Conservation (phyloP, 2,888 invertebrate genomes). For the Gari tellinella region DNA sequence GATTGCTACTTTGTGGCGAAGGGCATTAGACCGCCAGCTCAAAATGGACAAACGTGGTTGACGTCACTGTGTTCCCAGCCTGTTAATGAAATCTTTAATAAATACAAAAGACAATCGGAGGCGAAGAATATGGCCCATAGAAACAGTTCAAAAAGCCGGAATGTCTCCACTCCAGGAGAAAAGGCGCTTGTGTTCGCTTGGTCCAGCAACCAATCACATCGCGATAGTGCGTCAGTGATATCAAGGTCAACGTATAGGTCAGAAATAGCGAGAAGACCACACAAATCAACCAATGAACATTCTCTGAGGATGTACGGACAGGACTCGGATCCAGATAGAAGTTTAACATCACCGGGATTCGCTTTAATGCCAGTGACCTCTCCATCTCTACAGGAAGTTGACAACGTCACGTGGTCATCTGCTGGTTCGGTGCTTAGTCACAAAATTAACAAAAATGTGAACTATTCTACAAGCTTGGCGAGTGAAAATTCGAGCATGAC, state of each 20-base stretch:
- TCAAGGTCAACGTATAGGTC: slow-evolving; percentile 22
- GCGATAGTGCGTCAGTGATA: slow-evolving; percentile 23
- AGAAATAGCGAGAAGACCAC: slow-evolving; percentile 16
- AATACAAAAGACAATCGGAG: slow-evolving; percentile 62
- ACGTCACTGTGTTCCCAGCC: slow-evolving; percentile 65
- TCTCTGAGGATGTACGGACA: slow-evolving; percentile 17
- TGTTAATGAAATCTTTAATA: slow-evolving; percentile 67
- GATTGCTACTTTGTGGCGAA: slow-evolving; percentile 67
- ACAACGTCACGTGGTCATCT: not conserved
- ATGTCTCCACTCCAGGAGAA: slow-evolving; percentile 65
- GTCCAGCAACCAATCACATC: slow-evolving; percentile 59
- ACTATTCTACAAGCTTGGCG: not conserved
- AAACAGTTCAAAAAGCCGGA: slow-evolving; percentile 28
- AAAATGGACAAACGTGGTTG: slow-evolving; percentile 58
- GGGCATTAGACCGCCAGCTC: slow-evolving; percentile 37
- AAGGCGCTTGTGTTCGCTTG: slow-evolving; percentile 63
- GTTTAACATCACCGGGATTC: slow-evolving; percentile 23
- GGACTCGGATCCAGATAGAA: slow-evolving; percentile 35
- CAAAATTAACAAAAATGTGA: not conserved
- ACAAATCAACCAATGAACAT: slow-evolving; percentile 14
- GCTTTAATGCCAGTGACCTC: slow-evolving; percentile 40
- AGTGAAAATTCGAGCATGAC: slow-evolving; percentile 4
- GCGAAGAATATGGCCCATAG: slow-evolving; percentile 19
- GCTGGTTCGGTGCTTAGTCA: not conserved
- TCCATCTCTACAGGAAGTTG: not conserved